Conservation (phyloP, 2,888 invertebrate genomes). For the Andrena hattorfiana region DNA sequence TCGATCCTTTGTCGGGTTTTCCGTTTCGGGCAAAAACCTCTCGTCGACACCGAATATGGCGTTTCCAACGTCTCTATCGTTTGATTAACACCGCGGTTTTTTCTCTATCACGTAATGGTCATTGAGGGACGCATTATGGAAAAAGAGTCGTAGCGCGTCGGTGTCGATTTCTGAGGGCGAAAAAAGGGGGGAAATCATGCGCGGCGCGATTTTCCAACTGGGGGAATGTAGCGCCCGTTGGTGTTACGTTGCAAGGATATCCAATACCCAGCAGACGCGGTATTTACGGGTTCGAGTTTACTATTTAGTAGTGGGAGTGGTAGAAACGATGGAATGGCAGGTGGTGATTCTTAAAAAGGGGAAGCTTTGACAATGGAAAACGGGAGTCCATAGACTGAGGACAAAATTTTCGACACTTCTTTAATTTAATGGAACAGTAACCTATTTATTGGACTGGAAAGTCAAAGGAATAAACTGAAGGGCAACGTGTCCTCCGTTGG, state of each 20-base stretch:
- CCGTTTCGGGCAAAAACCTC: background rate
- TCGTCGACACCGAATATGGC: background rate
- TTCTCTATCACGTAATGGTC: background rate
- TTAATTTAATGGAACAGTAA: too few species aligned
- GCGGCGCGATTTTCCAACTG: conserved; percentile 21
- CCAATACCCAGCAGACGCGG: conserved; percentile 4
- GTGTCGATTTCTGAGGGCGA: background rate
- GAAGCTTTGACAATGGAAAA: too few species aligned
- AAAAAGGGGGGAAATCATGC: conserved; percentile 8
- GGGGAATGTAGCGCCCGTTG: background rate
- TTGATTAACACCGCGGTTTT: background rate
- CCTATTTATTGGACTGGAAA: too few species aligned
- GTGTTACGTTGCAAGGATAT: conserved; percentile 38
- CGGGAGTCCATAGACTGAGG: background rate
- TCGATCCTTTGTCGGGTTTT: background rate
- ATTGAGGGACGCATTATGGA: background rate
- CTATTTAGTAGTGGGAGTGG: too few species aligned
- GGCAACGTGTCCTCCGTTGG: background rate
- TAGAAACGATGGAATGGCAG: background rate
- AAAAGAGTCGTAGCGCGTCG: background rate
- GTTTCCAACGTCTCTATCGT: background rate
- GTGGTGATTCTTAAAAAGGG: too few species aligned
- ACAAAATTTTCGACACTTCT: too few species aligned
- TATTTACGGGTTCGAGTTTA: background rate
- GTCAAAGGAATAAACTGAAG: background rate